Conservation (phyloP, 2,797 vertebrate genomes). For the Harpagifer antarcticus region DNA sequence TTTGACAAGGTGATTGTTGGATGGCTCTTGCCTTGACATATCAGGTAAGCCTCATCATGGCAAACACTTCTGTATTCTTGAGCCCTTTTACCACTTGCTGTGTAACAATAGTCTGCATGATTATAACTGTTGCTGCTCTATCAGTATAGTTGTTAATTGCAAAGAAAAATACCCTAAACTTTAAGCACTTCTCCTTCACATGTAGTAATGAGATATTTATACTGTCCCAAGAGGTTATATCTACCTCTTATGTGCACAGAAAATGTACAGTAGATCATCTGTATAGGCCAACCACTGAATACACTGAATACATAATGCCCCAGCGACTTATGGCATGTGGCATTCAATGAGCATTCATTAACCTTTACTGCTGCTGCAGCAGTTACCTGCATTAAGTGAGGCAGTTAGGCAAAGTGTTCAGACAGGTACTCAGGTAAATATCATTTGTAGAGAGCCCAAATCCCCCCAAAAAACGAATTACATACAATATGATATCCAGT, state of each 20-base stretch:
- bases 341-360: conserved; percentile 83
- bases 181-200: conserved; percentile 59
- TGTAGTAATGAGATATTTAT: conserved; percentile 74
- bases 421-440: conserved; percentile 48
- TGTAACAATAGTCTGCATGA: conserved; percentile 5
- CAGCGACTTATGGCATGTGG: conserved; percentile 68
- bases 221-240: conserved; percentile 57
- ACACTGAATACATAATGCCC: conserved; percentile 73
- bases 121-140: conserved; percentile 30
- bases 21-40: conserved; percentile 64
- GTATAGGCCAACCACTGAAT: conserved; percentile 55
- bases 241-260: conserved; percentile 41
- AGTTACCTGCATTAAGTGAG: conserved; percentile 66
- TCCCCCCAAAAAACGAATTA: conserved; percentile 23
- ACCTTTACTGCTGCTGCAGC: conserved; percentile 73
- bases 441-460: conserved; percentile 26
- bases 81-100: conserved; percentile 14
- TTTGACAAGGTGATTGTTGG: conserved; percentile 80
- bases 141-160: conserved; percentile 17
- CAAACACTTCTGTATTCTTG: conserved; percentile 33
- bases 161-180: conserved; percentile 34
- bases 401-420: conserved; percentile 39
- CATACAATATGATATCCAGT: conserved; percentile 6
- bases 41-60: conserved; percentile 54
- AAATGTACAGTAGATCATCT: conserved; percentile 70